Evolutionary conservation across 2,797 vertebrate genomes (phyloP).

Genomic region (Podarcis siculus): DNA sequence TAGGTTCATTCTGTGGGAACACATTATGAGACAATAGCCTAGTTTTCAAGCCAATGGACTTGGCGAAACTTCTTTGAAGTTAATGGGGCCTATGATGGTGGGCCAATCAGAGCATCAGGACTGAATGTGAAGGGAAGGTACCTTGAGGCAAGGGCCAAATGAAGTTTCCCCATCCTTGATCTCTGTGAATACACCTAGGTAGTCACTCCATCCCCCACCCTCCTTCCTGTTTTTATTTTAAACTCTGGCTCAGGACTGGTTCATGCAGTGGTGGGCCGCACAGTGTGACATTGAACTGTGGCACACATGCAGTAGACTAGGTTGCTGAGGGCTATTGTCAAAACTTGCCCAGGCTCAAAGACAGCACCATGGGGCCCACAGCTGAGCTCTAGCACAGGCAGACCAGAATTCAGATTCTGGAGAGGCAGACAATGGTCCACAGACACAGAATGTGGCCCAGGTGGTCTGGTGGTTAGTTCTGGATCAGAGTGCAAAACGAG

Average conservation of each 20-base stretch:
- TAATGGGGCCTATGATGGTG: constrained; percentile 12
- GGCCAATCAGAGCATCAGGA: neutral
- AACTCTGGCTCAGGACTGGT: too few relatives aligned
- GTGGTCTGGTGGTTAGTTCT: too few relatives aligned
- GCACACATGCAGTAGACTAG: too few relatives aligned
- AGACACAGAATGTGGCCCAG: too few relatives aligned
- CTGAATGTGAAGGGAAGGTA: neutral
- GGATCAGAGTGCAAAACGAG: too few relatives aligned
- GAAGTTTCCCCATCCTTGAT: neutral
- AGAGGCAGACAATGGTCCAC: too few relatives aligned
- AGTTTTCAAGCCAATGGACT: neutral
- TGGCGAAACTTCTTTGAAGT: neutral
- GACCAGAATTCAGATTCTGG: too few relatives aligned
- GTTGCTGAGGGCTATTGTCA: too few relatives aligned
- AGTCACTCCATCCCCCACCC: neutral
- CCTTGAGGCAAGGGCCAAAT: neutral
- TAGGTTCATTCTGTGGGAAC: neutral
- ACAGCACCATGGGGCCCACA: too few relatives aligned
- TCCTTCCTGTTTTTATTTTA: neutral
- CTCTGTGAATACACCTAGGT: neutral
- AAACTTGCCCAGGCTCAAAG: too few relatives aligned
- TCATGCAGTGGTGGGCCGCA: neutral
- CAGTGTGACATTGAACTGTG: too few relatives aligned
- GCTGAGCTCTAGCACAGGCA: too few relatives aligned
- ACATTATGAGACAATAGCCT: constrained; percentile 1